These are phyloP conservation scores for Bambusicola thoracicus DNA, from an alignment of 2,113 vertebrate genomes.

Conservation along the genomic window DNA sequence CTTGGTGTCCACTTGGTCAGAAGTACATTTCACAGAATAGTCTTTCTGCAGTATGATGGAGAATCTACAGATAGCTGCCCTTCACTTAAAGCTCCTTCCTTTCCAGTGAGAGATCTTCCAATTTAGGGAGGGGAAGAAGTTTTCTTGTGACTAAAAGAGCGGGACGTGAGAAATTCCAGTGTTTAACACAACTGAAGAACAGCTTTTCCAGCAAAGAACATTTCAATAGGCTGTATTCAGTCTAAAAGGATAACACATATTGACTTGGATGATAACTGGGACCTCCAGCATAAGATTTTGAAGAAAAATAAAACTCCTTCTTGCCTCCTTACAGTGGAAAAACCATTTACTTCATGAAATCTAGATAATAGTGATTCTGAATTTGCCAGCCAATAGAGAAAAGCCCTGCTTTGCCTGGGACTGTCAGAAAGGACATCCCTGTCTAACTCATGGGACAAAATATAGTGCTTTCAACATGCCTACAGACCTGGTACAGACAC, in stretches of 20 bases:
- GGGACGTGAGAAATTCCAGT: neutral
- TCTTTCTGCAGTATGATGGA: rapidly evolving
- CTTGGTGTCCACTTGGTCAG: neutral
- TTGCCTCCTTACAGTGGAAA: neutral
- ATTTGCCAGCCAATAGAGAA: neutral
- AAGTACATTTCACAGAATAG: neutral
- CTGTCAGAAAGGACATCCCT: neutral
- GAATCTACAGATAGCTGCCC: neutral
- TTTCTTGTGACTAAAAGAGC: neutral
- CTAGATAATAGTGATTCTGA: neutral
- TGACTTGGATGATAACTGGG: neutral
- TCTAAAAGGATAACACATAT: neutral
- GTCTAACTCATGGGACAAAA: neutral
- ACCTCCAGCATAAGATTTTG: neutral
- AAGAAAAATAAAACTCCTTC: neutral
- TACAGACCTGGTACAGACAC: neutral
- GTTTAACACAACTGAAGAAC: neutral
- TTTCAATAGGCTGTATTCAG: neutral
- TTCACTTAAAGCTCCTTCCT: neutral
- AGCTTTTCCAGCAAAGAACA: neutral
- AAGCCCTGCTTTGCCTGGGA: neutral
- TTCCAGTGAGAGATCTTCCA: neutral
- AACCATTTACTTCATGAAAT: neutral
- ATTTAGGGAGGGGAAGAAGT: neutral
- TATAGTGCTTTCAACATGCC: neutral